Evolutionary conservation across 53 echinoderm and acorn worm genomes (phyloP).

Genomic region (Echinarachnius parma): DNA sequence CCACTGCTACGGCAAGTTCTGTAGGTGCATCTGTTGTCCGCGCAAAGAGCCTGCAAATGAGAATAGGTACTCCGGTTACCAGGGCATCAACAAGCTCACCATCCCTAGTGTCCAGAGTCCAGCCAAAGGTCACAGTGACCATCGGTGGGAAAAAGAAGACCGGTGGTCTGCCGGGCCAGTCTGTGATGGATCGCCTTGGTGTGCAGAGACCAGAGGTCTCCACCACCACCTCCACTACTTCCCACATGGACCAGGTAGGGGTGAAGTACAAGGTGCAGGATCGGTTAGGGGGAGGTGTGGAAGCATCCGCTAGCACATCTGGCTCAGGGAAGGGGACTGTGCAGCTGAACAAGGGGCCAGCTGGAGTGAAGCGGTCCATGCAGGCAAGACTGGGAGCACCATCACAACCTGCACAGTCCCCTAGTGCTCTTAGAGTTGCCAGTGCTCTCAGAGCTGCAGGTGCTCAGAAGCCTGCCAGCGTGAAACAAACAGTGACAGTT

Average conservation of each 20-base stretch:
- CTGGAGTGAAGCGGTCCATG: conserved; percentile 19
- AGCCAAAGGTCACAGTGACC: conserved; percentile 57
- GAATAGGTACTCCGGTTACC: conserved; percentile 19
- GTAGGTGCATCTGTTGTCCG: neutral
- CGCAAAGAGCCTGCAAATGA: neutral
- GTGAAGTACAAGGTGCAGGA: conserved; percentile 60
- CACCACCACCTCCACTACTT: conserved; percentile 62
- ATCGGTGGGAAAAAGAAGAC: conserved; percentile 37
- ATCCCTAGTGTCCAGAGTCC: neutral
- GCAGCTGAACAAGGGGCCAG: conserved; percentile 5
- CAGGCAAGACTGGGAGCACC: conserved; percentile 33
- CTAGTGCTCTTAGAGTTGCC: too few relatives aligned
- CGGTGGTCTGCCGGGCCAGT: conserved; percentile 1
- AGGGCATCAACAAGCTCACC: neutral
- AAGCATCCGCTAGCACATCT: neutral
- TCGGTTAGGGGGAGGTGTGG: conserved; percentile 34
- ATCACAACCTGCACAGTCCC: too few relatives aligned
- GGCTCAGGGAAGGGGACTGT: neutral
- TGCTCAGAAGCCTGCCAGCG: neutral
- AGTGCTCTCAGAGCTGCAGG: neutral
- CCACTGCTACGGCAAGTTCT: neutral
- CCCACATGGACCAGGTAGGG: conserved; percentile 68
- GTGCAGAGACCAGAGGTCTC: conserved; percentile 80
- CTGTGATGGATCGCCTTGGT: conserved; percentile 66
- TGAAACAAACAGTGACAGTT: conserved; percentile 36